A percentile compares a stretch with the other conserved stretches of the same genome.
Evolutionary conservation across 2,888 invertebrate species (phyloP).

Genomic region (Melieria crassipennis): DNA sequence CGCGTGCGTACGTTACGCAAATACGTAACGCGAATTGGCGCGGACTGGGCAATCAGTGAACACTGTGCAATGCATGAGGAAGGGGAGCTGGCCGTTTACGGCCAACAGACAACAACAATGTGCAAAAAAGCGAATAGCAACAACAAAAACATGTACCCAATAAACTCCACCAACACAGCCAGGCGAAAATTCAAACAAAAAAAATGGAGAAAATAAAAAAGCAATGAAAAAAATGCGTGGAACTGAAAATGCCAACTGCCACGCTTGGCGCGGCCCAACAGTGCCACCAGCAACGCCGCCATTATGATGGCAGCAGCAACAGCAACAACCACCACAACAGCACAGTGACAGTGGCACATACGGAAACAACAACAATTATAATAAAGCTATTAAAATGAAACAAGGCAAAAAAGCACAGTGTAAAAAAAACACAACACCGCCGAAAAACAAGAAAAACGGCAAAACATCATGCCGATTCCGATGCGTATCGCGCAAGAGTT

Average conservation of each 20-base stretch:
- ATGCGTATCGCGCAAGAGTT: too few species aligned
- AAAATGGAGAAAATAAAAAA: not conserved
- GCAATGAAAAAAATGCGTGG: not conserved
- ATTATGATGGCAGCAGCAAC: too few species aligned
- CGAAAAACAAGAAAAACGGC: not conserved
- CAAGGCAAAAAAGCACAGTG: not conserved
- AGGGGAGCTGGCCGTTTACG: not conserved
- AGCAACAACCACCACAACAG: not conserved
- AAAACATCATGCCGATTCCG: not conserved
- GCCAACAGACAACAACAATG: not conserved
- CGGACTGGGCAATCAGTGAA: too few species aligned
- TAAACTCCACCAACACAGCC: not conserved
- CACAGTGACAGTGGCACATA: not conserved
- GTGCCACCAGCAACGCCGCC: not conserved
- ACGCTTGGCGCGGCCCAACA: not conserved
- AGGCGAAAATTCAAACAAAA: not conserved
- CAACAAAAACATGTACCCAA: not conserved
- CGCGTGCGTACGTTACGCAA: too few species aligned
- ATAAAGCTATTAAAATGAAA: constrained; percentile 8
- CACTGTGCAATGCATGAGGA: too few species aligned
- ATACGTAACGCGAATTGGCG: too few species aligned
- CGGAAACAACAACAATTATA: not conserved
- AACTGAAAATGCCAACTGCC: not conserved
- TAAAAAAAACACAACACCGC: not conserved
- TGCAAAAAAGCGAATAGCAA: not conserved